Evolutionary conservation across 2,797 vertebrate species (phyloP).

Genomic region (Loris lydekkerianus): DNA sequence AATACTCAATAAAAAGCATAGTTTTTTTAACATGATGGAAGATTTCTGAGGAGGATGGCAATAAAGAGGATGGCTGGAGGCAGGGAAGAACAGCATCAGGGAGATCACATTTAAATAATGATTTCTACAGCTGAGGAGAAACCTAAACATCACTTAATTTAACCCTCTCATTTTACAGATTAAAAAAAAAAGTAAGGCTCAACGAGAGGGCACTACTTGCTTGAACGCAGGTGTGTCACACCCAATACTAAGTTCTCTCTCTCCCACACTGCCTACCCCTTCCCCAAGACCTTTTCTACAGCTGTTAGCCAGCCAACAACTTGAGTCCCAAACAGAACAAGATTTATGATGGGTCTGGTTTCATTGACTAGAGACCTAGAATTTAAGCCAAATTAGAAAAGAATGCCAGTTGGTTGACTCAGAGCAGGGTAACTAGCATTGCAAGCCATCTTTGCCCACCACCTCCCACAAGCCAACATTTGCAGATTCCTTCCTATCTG

Average conservation of each 20-base stretch:
- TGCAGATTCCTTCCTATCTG: constrained; percentile 85
- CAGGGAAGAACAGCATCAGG: not conserved
- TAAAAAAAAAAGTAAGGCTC: not conserved
- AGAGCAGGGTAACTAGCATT: constrained; percentile 79
- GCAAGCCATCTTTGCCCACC: constrained; percentile 76
- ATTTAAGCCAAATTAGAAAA: constrained; percentile 70
- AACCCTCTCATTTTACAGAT: constrained; percentile 17
- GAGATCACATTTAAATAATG: not conserved
- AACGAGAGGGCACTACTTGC: not conserved
- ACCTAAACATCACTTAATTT: constrained; percentile 4
- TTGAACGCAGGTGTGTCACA: not conserved
- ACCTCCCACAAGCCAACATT: constrained; percentile 63
- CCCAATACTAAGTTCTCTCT: not conserved
- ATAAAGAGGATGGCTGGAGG: not conserved
- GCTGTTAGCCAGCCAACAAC: not conserved
- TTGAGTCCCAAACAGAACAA: not conserved
- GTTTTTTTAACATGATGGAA: not conserved
- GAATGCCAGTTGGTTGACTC: constrained; percentile 76
- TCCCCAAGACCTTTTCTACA: not conserved
- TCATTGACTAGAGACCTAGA: not conserved
- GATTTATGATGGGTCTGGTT: not conserved
- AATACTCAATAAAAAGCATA: not conserved
- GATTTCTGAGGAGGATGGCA: not conserved
- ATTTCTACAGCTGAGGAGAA: not conserved
- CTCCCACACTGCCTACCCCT: not conserved